These are phyloP conservation scores for Mesoclemmys tuberculata DNA, from an alignment of 2,113 vertebrate genomes.

Conservation along the genomic window DNA sequence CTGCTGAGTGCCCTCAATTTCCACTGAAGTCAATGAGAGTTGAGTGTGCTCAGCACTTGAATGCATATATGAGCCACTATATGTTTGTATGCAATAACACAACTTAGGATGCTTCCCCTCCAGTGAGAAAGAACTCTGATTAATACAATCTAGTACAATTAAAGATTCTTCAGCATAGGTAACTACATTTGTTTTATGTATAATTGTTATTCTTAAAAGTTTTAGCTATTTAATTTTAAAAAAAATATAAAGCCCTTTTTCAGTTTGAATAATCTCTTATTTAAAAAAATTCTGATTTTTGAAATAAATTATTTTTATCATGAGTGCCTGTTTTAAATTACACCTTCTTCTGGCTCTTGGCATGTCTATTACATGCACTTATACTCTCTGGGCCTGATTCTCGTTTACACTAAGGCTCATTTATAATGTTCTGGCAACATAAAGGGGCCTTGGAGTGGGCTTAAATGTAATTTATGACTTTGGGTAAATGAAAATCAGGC, in stretches of 20 bases:
- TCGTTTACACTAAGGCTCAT: neutral
- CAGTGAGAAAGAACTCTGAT: neutral
- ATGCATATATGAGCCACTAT: neutral
- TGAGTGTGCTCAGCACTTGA: neutral
- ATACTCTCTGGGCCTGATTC: neutral
- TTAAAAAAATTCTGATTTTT: slow-evolving; percentile 1
- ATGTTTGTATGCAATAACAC: fast-evolving
- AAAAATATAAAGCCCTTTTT: neutral
- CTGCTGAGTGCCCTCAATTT: neutral
- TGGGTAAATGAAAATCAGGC: neutral
- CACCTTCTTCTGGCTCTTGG: neutral
- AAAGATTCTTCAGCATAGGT: neutral
- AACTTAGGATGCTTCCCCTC: neutral
- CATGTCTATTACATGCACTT: neutral
- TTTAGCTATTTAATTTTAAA: neutral
- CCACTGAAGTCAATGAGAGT: neutral
- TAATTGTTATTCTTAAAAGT: neutral
- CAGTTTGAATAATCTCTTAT: neutral
- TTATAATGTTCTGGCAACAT: neutral
- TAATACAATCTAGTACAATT: neutral
- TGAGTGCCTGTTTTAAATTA: slow-evolving; percentile 21
- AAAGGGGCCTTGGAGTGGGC: neutral
- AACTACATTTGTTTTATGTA: neutral
- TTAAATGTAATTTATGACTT: neutral
- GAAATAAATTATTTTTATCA: neutral